phyloP scores from a whole-genome alignment of 2,888 invertebrate species.

The Megamerina dolium region DNA sequence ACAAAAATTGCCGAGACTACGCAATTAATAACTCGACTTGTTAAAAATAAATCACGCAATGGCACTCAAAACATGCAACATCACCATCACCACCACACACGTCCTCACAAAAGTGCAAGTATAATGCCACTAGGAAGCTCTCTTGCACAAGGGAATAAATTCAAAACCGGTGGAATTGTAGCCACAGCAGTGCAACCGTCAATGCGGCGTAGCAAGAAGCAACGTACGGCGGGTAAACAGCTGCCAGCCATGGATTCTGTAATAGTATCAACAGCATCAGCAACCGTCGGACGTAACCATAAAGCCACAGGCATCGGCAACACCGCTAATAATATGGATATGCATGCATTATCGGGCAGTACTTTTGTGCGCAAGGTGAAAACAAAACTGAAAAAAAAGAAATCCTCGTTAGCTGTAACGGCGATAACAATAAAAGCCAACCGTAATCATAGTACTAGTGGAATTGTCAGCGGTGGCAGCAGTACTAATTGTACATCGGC shows the following conservation, averaged over 20 bases:
- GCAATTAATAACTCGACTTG: conserved; percentile 32
- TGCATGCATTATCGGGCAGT: conserved; percentile 42
- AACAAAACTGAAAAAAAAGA: conserved; percentile 40
- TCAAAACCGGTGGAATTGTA: conserved; percentile 57
- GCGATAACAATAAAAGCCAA: no score
- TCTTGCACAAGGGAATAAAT: conserved; percentile 41
- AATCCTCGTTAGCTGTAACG: no score
- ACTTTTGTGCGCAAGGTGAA: conserved; percentile 45
- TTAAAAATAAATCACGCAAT: conserved; percentile 22
- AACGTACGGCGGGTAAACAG: not conserved
- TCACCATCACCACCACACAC: not conserved
- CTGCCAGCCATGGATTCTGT: not conserved
- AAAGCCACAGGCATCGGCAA: conserved; percentile 2
- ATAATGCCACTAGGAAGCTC: no score
- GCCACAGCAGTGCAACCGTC: conserved; percentile 52
- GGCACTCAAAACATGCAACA: not conserved
- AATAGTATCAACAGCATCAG: conserved; percentile 9
- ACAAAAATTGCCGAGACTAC: conserved; percentile 38
- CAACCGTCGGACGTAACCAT: conserved; percentile 9
- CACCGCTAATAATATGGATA: conserved; percentile 12
- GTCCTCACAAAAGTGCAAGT: no score
- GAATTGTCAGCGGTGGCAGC: no score
- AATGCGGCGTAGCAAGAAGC: no score
- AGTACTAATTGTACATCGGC: no score
- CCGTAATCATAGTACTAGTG: no score